Conservation (phyloP, 2,797 vertebrate genomes). For the Pangasius krempfi region DNA sequence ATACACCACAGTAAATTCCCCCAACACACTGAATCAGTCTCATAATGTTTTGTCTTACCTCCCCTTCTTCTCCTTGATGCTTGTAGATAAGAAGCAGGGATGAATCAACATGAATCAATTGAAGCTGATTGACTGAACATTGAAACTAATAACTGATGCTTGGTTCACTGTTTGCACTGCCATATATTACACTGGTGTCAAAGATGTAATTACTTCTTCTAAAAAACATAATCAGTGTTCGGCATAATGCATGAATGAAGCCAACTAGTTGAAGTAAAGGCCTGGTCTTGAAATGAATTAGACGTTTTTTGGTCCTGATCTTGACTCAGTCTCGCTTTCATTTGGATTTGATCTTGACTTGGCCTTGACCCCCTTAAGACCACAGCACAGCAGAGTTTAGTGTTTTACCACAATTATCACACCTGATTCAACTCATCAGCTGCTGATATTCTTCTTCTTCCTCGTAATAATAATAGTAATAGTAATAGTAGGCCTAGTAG, state of each 20-base stretch:
- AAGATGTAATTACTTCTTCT: background rate
- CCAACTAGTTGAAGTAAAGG: background rate
- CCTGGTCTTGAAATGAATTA: background rate
- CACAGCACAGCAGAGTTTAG: background rate
- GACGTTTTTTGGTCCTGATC: background rate
- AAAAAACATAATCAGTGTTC: background rate
- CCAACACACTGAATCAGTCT: conserved; percentile 38
- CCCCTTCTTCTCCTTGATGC: conserved; percentile 88
- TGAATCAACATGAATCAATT: conserved; percentile 48
- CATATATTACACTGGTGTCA: background rate
- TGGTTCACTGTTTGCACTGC: conserved; percentile 17
- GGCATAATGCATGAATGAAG: background rate
- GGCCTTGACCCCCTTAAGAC: background rate
- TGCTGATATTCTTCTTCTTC: background rate
- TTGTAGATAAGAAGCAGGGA: conserved; percentile 72
- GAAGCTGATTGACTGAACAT: conserved; percentile 3
- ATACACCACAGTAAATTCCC: conserved; percentile 44
- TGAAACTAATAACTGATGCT: conserved; percentile 20
- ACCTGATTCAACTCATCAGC: background rate
- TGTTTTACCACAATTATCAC: background rate
- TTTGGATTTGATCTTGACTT: background rate
- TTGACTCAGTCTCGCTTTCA: background rate
- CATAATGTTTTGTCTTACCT: conserved; percentile 75
- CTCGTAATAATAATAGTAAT: background rate
- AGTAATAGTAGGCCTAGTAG: background rate